A percentile compares a stretch with the other conserved stretches of the same genome.
phyloP scores from a whole-genome alignment of 2,113 vertebrate species.

The Misgurnus mizolepis region DNA sequence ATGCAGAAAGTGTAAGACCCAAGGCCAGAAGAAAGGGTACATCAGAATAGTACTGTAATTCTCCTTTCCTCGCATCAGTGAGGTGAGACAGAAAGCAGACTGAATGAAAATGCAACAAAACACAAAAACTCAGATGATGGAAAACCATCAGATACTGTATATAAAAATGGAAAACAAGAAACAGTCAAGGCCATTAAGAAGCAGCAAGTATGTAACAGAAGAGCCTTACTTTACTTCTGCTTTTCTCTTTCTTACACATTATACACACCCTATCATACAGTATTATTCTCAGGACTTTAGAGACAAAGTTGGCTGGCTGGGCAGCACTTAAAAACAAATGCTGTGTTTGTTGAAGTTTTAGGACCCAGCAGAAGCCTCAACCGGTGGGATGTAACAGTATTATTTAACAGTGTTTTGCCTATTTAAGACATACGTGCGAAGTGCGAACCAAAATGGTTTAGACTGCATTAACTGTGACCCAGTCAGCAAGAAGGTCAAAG shows the following conservation, averaged over 20 bases:
- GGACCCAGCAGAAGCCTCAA: too few species aligned
- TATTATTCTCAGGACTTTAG: too few species aligned
- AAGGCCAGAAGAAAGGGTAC: conserved; percentile 61
- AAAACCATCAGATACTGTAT: neutral
- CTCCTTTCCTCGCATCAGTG: conserved; percentile 55
- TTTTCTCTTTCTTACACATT: neutral
- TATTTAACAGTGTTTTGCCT: neutral
- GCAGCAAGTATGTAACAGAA: conserved; percentile 7
- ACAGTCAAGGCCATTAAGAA: conserved; percentile 39
- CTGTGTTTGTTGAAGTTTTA: too few species aligned
- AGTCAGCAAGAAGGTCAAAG: conserved; percentile 29
- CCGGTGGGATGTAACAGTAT: neutral
- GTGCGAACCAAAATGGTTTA: neutral
- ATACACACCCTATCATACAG: too few species aligned
- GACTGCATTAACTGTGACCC: neutral
- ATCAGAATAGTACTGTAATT: too few species aligned
- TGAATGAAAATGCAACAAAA: conserved; percentile 56
- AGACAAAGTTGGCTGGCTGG: too few species aligned
- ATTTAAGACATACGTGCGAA: neutral
- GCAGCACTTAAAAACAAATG: too few species aligned
- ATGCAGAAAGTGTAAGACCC: conserved; percentile 17
- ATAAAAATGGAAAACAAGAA: conserved; percentile 23
- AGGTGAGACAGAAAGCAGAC: conserved; percentile 51
- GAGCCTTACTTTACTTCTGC: neutral
- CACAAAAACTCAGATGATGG: conserved; percentile 40